phyloP scores from a whole-genome alignment of 2,797 vertebrate species.

The Ceyx erithaca region DNA sequence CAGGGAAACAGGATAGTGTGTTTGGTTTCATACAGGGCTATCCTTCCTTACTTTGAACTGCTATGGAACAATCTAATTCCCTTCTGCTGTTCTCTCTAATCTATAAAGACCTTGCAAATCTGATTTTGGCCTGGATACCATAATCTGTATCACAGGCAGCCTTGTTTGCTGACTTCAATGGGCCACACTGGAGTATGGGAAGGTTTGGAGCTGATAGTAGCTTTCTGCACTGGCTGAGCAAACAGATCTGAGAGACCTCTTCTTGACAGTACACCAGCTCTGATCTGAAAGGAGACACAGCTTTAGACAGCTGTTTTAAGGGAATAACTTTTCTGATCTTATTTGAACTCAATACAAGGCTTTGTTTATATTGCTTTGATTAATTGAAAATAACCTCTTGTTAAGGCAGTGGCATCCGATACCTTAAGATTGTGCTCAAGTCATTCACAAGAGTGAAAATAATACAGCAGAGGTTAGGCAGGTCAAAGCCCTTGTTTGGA shows the following conservation, averaged over 20 bases:
- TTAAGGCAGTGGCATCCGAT: conserved; percentile 61
- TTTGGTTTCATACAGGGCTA: neutral
- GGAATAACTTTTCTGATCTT: conserved; percentile 10
- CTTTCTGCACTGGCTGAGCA: neutral
- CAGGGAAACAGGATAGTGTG: neutral
- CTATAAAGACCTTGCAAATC: conserved; percentile 22
- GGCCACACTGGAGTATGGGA: neutral
- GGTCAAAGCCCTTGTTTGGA: conserved; percentile 65
- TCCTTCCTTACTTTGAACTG: neutral
- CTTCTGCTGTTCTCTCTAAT: neutral
- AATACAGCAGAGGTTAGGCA: conserved; percentile 30
- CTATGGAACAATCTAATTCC: neutral
- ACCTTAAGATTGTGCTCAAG: conserved; percentile 27
- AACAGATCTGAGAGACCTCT: conserved; percentile 31
- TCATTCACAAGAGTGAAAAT: conserved; percentile 27
- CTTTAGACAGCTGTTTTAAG: conserved; percentile 58
- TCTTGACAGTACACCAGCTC: conserved; percentile 21
- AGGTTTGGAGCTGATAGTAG: neutral
- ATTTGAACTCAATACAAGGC: conserved; percentile 43
- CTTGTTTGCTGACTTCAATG: neutral
- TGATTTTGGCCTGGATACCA: conserved; percentile 25
- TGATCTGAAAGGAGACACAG: conserved; percentile 58
- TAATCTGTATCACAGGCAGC: neutral
- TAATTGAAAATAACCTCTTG: conserved; percentile 70
- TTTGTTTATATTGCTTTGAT: conserved; percentile 65